phyloP scores from a whole-genome alignment of 2,888 invertebrate genomes.

The Orchesellides sinensis region DNA sequence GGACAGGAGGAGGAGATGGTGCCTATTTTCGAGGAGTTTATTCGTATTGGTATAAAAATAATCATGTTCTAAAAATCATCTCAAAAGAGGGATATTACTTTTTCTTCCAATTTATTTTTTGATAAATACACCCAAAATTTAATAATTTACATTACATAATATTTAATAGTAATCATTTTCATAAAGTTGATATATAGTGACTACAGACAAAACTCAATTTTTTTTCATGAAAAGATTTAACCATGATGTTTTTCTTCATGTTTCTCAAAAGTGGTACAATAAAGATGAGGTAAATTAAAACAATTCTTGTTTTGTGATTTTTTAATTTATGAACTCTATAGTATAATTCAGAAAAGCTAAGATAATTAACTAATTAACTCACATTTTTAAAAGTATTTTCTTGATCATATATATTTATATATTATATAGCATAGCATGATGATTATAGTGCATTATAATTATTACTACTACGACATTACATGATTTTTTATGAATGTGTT shows the following conservation, averaged over 20 bases:
- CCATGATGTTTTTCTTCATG: not conserved
- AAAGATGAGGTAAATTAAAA: conserved; percentile 13
- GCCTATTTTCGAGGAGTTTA: no score
- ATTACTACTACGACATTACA: no score
- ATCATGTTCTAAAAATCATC: no score
- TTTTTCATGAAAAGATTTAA: not conserved
- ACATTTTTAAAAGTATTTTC: no score
- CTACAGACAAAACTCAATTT: conserved; percentile 12
- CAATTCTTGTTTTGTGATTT: not conserved
- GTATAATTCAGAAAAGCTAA: not conserved
- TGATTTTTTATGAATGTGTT: no score
- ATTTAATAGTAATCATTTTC: not conserved
- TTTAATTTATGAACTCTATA: not conserved
- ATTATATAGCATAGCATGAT: no score
- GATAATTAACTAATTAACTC: no score
- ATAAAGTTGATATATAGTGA: not conserved
- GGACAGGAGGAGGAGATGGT: no score
- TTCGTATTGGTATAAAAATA: no score
- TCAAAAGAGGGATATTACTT: conserved; percentile 12
- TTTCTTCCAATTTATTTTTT: conserved; percentile 40
- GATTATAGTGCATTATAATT: no score
- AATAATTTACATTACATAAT: conserved; percentile 11
- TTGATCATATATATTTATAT: no score
- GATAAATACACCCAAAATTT: conserved; percentile 45
- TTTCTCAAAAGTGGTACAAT: conserved; percentile 26